Percentiles rank a stretch among this genome's conserved stretches.
Evolutionary conservation across 64 coral and sea anemone genomes (phyloP).

Genomic region (Montipora efflorescens): DNA sequence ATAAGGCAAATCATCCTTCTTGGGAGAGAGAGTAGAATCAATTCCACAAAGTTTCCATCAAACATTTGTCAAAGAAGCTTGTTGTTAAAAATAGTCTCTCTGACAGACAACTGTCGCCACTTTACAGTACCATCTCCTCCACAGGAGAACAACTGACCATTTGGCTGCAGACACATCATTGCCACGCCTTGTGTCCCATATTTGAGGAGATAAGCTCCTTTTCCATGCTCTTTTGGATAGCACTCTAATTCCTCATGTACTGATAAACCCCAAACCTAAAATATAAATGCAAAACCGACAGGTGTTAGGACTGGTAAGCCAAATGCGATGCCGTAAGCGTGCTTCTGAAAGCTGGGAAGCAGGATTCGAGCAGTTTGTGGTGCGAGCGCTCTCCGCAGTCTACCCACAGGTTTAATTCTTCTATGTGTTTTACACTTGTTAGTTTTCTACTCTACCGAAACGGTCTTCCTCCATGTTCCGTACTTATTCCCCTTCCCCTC

Average conservation of each 20-base stretch:
- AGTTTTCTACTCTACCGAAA: no score
- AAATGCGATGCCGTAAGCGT: background rate
- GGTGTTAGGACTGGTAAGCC: background rate
- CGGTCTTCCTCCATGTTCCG: no score
- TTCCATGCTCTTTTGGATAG: conserved; percentile 89
- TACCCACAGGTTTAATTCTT: no score
- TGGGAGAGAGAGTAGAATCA: background rate
- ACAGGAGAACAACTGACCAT: conserved; percentile 90
- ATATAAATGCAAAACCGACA: background rate
- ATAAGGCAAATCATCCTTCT: no score
- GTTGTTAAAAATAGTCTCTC: conserved; percentile 90
- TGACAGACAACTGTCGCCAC: conserved; percentile 89
- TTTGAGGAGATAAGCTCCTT: conserved; percentile 93
- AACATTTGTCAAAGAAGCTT: background rate
- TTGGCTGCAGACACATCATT: conserved; percentile 67
- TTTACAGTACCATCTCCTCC: conserved; percentile 96
- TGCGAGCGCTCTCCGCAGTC: no score
- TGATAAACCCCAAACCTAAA: conserved; percentile 91
- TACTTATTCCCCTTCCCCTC: no score
- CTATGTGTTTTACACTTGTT: no score
- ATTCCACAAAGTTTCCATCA: background rate
- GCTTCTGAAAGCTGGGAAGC: no score
- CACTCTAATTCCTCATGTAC: conserved; percentile 87
- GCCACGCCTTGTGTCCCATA: conserved; percentile 96
- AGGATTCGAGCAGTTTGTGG: no score